Evolutionary conservation across 2,113 vertebrate genomes (phyloP).

Genomic region (Pollimyrus isidori): DNA sequence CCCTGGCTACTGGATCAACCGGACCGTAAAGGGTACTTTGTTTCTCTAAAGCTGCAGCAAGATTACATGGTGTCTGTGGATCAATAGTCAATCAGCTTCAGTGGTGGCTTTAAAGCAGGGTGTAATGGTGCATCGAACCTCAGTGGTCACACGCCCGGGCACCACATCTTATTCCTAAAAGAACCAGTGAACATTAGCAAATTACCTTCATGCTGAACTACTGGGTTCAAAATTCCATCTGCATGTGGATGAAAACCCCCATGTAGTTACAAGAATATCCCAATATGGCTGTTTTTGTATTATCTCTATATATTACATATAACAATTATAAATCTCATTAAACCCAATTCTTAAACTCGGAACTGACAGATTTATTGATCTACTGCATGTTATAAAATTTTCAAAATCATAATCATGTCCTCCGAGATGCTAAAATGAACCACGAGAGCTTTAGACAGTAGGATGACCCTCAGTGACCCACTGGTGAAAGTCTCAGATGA

Average conservation of each 20-base stretch:
- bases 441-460: not conserved
- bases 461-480: not conserved
- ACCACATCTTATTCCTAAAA: not conserved
- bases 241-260: not conserved
- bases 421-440: not conserved
- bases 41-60: not conserved
- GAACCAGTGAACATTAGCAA: not conserved
- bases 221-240: not conserved
- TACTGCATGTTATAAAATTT: not conserved
- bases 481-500: not conserved
- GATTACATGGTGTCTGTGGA: constrained; percentile 3
- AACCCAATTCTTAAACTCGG: not conserved
- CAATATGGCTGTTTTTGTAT: not conserved
- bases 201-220: not conserved
- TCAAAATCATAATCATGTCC: not conserved
- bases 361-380: not conserved
- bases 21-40: not conserved
- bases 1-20: not conserved
- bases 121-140: constrained; percentile 2
- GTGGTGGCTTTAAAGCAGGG: not conserved
- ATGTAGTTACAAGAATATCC: not conserved
- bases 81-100: constrained; percentile 5
- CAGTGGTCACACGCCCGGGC: not conserved
- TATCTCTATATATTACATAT: not conserved
- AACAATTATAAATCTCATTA: not conserved